Evolutionary conservation across 2,113 vertebrate genomes (phyloP).

Genomic region (Halcyon senegalensis): DNA sequence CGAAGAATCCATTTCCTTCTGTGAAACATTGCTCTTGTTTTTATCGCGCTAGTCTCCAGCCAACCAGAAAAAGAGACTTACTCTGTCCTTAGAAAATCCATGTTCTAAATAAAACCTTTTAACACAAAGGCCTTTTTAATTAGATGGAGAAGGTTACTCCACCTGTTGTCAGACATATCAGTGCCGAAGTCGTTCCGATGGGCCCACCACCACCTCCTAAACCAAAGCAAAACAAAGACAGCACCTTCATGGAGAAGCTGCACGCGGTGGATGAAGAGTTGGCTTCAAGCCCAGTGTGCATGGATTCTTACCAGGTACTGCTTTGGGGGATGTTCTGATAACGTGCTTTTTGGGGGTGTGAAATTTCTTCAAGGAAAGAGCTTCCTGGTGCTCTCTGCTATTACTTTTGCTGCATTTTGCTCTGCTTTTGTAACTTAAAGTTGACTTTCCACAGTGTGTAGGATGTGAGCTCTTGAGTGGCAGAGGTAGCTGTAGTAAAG

Average conservation of each 20-base stretch:
- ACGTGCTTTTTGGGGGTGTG: no score
- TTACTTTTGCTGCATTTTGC: neutral
- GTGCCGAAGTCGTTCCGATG: slow-evolving; percentile 84
- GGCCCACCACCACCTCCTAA: slow-evolving; percentile 88
- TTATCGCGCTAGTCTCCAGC: neutral
- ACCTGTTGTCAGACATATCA: slow-evolving; percentile 71
- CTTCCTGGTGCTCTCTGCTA: neutral
- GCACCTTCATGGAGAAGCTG: slow-evolving; percentile 92
- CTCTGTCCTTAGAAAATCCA: neutral
- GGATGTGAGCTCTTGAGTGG: neutral
- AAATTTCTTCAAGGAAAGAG: fast-evolving
- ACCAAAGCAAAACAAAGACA: slow-evolving; percentile 78
- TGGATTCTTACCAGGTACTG: slow-evolving; percentile 86
- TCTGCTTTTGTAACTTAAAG: neutral
- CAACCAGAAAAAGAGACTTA: neutral
- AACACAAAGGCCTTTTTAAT: neutral
- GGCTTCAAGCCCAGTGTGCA: slow-evolving; percentile 80
- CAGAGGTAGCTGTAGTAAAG: neutral
- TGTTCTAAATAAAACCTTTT: neutral
- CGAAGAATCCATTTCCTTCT: neutral
- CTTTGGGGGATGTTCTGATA: neutral
- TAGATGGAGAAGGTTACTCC: slow-evolving; percentile 55
- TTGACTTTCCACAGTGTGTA: neutral
- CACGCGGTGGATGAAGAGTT: slow-evolving; percentile 92
- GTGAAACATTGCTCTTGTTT: neutral